Base-by-base conservation (phyloP, 2,888 invertebrate species). In the Drosophila lutescens region DNA sequence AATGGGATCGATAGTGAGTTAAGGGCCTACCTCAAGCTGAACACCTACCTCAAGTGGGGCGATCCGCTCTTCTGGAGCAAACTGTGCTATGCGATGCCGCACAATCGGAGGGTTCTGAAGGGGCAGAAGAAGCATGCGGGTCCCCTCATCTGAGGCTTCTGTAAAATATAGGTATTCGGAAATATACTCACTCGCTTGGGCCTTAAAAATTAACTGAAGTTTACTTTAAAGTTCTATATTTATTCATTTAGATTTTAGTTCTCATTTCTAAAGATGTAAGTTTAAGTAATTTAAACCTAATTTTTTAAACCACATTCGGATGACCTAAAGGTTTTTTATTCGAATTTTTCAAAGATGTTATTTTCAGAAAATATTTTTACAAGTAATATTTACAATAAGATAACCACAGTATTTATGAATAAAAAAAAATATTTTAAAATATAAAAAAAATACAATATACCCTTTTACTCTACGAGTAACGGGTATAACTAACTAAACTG, bases 61-160 rank as follows among this genome's bases (percentile, higher is more conserved):
- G 96, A 96, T 86, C 94, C 95, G 1, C 95, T 95, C 94, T 96
- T 97, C 90, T 96, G 96, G 96, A 93, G 95, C 73, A 96, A 95
- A 88, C 91, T 97, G 54, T 92, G 93, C 44, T 95, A 95, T 87
- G 96, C 96, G 12, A 92, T 95, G 82, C 95, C 95, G 0, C 95
- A 95, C 61, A 85, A 85, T 60, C 71, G 87, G 4, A 74, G 85
- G 4, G 91, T 92, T 91, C 23, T 90, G 82, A 12, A 87, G 62
- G 80, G 86, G 0, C 88, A 82, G 46, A 82, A 81, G 59, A 75
- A 88, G 71, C 63, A 77, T 72, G 61, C 70, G 38, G 68, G 90
- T 69, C 78, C 85, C 1, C 72, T 83, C 15, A 57, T 88, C 9
- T 83, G 51, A 81, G 41, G n/a, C 12, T 40, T n/a, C 5, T 1